Evolutionary conservation across 2,888 invertebrate species (phyloP), one percentile per base, ranked within the genome.

Genomic region (Bhutanitis thaidina): DNA sequence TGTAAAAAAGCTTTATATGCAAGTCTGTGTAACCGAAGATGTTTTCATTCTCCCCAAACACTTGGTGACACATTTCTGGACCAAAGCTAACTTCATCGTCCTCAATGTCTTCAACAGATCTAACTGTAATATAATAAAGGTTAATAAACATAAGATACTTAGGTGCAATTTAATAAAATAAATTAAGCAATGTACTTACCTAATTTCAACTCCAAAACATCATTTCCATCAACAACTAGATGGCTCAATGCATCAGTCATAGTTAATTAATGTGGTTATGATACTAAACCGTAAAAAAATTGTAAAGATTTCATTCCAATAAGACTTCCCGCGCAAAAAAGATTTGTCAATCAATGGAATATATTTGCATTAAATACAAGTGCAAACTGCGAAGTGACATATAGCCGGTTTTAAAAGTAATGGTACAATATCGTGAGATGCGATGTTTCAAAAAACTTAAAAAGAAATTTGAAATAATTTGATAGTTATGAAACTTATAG

Each of bases 1-100:
- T 93, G 74, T 96, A 97, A 71, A 93, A 94, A 2, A 98, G 80
- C 56, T 93, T 91, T 2, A 98, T 92, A 53, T 91, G 90, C 30
- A 98, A 84, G 67, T 96, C 94, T 69, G 94, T 93, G 75, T 97
- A 99, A 2, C 98, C 99, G 89, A 97, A 98, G 75, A 99, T 97
- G 55, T 93, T 95, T 85, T 99, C 99, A 67, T 93, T 93, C 61
- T 96, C 95, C 4, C 97, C 97, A 79, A 97, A 98, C 51, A 98
- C 93, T 83, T 98, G 98, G 89, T 98, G 97, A 45, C 96, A 95
- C 95, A 97, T 97, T 49, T 94, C 93, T 0, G 97, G 97, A 32
- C 92, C 89, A 71, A 97, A 97, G 30, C 88, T 84, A 7, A 84
- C 77, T 1, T 88, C 82, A 29, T 93, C 92, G 77, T 94, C 91